phyloP scores from a whole-genome alignment of 2,113 vertebrate species.

The Excalfactoria chinensis region DNA sequence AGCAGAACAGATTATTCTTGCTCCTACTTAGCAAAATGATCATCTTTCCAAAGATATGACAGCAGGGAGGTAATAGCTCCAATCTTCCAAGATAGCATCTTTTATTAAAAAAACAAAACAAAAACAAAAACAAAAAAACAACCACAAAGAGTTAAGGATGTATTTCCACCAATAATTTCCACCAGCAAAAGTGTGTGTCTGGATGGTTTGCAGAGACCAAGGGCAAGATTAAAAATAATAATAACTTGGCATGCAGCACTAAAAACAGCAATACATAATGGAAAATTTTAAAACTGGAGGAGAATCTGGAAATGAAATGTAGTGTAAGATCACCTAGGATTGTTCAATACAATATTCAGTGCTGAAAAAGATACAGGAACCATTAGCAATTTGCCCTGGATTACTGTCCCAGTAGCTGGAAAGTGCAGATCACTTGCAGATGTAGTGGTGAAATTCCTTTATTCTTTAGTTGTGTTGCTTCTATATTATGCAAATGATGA shows the following conservation, averaged over 20 bases:
- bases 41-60: neutral
- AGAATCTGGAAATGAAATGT: neutral
- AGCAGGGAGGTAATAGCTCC: slow-evolving; percentile 1
- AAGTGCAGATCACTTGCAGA: neutral
- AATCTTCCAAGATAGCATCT: neutral
- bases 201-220: neutral
- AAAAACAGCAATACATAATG: neutral
- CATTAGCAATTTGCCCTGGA: neutral
- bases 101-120: neutral
- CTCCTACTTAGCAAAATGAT: neutral
- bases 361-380: neutral
- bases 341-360: neutral
- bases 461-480: neutral
- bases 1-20: neutral
- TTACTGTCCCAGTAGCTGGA: neutral
- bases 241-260: neutral
- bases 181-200: too few relatives aligned
- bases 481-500: neutral
- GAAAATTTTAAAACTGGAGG: neutral
- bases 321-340: neutral
- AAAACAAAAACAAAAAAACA: neutral
- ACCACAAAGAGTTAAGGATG: neutral
- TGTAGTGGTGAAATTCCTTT: neutral
- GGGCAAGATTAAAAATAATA: neutral
- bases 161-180: neutral